These are phyloP conservation scores for Drosophila burlai DNA, from an alignment of 1,140 invertebrate species.

Conservation along the genomic window DNA sequence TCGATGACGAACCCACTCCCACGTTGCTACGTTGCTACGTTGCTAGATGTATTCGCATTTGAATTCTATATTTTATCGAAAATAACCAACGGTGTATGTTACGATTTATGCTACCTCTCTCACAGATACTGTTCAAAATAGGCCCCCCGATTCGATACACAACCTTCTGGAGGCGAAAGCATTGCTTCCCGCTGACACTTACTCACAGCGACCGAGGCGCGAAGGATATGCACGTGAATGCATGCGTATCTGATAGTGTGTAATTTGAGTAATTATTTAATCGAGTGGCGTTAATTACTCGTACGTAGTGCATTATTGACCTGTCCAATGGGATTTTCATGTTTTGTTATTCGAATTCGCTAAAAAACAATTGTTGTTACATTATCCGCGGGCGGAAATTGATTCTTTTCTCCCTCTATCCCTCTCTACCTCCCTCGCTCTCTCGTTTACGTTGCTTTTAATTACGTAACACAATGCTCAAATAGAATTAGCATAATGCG, in stretches of 20 bases:
- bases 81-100: conserved; percentile 56
- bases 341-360: conserved; percentile 3
- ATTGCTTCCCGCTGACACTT: conserved; percentile 2
- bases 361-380: conserved; percentile 1
- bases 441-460: conserved; percentile 3
- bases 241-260: conserved; percentile 66
- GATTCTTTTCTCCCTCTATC: conserved; percentile 6
- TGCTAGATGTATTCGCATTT: conserved; percentile 58
- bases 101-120: conserved; percentile 76
- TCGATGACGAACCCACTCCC: conserved; percentile 47
- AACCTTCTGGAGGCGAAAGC: conserved; percentile 9
- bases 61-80: conserved; percentile 63
- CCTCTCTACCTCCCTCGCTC: not conserved
- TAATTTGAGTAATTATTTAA: conserved; percentile 33
- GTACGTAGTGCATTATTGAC: conserved; percentile 12
- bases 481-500: conserved; percentile 32
- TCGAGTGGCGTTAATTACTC: conserved; percentile 12
- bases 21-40: conserved; percentile 44
- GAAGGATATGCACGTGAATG: conserved; percentile 44
- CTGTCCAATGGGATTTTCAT: conserved; percentile 4
- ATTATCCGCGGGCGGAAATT: conserved; percentile 69
- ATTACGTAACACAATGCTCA: conserved; percentile 45
- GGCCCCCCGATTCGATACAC: conserved; percentile 3
- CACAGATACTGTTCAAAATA: conserved; percentile 62
- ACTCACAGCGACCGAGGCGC: conserved; percentile 1